Conservation (phyloP, 2,113 vertebrate species). For the Pygoscelis antarcticus region DNA sequence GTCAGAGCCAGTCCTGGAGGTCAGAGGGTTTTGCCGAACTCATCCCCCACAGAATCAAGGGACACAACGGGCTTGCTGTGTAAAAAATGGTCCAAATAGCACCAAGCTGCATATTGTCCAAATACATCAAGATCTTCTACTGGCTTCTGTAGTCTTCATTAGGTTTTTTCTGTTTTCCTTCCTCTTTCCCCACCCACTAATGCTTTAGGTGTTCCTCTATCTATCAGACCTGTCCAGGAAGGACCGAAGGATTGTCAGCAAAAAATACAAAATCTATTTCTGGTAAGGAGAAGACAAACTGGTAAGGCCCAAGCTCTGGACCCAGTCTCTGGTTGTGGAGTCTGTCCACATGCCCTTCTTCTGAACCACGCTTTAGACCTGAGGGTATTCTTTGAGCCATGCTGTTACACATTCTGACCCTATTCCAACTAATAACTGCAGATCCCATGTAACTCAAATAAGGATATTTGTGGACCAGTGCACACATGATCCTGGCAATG, state of each 20-base stretch:
- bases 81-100: background rate
- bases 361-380: background rate
- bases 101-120: background rate
- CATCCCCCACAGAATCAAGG: background rate
- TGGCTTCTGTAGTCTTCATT: background rate
- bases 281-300: slow-evolving; percentile 73
- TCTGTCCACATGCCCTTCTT: background rate
- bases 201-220: slow-evolving; percentile 77
- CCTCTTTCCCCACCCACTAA: background rate
- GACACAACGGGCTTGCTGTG: background rate
- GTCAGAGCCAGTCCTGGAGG: background rate
- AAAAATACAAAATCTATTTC: slow-evolving; percentile 86
- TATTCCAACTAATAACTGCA: background rate
- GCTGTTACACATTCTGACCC: background rate
- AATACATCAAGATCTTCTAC: background rate
- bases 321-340: background rate
- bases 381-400: background rate
- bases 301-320: background rate
- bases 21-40: background rate
- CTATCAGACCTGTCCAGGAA: slow-evolving; percentile 83
- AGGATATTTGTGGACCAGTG: background rate
- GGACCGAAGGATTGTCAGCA: slow-evolving; percentile 81
- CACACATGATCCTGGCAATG: background rate
- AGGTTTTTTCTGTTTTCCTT: background rate
- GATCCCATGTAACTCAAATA: background rate